A percentile compares a stretch with the other conserved stretches of the same genome.
phyloP scores from a whole-genome alignment of 2,888 invertebrate genomes.

The Oegoconia quadripuncta region DNA sequence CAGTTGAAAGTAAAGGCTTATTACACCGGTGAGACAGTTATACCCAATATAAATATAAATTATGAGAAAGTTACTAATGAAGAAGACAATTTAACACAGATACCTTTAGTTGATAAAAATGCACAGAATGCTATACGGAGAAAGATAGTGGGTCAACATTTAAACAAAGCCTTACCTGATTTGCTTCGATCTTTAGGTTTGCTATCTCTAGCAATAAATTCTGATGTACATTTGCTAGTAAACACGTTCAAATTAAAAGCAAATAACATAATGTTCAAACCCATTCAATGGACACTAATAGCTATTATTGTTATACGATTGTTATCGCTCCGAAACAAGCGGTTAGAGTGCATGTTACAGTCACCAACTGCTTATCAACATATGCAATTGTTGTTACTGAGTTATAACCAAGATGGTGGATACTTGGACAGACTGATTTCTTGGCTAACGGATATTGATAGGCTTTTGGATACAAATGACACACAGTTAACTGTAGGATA shows the following conservation, averaged over 20 bases:
- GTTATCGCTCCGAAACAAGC: conserved; percentile 57
- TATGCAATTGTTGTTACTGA: conserved; percentile 67
- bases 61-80: conserved; percentile 32
- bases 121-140: conserved; percentile 83
- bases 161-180: conserved; percentile 82
- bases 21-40: conserved; percentile 72
- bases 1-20: conserved; percentile 83
- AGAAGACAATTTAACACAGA: conserved; percentile 52
- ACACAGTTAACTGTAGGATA: conserved; percentile 55
- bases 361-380: conserved; percentile 56
- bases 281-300: conserved; percentile 84
- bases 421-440: conserved; percentile 69
- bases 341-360: conserved; percentile 45
- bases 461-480: conserved; percentile 58
- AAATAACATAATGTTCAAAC: conserved; percentile 85
- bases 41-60: conserved; percentile 46
- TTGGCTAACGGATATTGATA: conserved; percentile 73
- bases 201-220: conserved; percentile 51
- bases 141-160: conserved; percentile 83
- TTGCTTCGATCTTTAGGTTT: conserved; percentile 72
- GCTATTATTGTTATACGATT: conserved; percentile 84
- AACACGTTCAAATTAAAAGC: conserved; percentile 83
- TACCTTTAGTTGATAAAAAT: conserved; percentile 83
- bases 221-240: conserved; percentile 74
- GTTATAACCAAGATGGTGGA: conserved; percentile 70